Percentiles rank a stretch among this genome's conserved stretches.
These are phyloP conservation scores for Hydriomena furcata DNA, from an alignment of 2,888 invertebrate genomes.

Conservation along the genomic window DNA sequence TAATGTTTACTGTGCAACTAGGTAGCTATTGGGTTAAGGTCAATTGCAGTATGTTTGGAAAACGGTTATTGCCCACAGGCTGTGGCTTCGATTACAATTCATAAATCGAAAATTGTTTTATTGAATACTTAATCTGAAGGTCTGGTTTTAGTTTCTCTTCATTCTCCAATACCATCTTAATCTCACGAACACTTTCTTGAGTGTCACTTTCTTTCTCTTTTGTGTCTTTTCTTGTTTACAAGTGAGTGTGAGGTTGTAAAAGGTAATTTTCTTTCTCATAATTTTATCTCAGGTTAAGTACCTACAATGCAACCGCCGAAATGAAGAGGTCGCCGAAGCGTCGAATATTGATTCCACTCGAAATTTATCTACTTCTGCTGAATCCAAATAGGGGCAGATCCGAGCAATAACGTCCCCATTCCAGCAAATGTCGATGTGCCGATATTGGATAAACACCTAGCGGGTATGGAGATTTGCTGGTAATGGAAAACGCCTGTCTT, in stretches of 20 bases:
- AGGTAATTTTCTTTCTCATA: no score
- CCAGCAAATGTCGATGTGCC: conserved; percentile 11
- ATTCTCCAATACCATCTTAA: not conserved
- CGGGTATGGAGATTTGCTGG: conserved; percentile 16
- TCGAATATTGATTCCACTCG: conserved; percentile 12
- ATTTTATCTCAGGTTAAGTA: no score
- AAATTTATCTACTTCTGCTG: conserved; percentile 9
- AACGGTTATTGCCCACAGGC: conserved; percentile 4
- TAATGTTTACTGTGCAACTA: conserved; percentile 17
- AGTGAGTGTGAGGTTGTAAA: no score
- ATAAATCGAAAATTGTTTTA: conserved; percentile 6
- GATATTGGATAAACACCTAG: conserved; percentile 19
- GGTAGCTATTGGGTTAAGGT: conserved; percentile 6
- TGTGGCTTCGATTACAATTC: not conserved
- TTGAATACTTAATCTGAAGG: not conserved
- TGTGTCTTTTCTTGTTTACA: no score
- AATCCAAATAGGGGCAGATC: conserved; percentile 11
- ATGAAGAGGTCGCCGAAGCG: not conserved
- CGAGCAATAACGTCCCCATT: conserved; percentile 13
- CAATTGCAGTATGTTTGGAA: conserved; percentile 10
- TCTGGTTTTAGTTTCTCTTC: no score
- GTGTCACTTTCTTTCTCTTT: no score
- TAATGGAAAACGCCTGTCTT: conserved; percentile 27
- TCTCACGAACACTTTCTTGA: no score
- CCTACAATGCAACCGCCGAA: not conserved